These are phyloP conservation scores for Cricetomys ansorgei DNA, from an alignment of 2,113 vertebrate genomes.

Conservation along the genomic window DNA sequence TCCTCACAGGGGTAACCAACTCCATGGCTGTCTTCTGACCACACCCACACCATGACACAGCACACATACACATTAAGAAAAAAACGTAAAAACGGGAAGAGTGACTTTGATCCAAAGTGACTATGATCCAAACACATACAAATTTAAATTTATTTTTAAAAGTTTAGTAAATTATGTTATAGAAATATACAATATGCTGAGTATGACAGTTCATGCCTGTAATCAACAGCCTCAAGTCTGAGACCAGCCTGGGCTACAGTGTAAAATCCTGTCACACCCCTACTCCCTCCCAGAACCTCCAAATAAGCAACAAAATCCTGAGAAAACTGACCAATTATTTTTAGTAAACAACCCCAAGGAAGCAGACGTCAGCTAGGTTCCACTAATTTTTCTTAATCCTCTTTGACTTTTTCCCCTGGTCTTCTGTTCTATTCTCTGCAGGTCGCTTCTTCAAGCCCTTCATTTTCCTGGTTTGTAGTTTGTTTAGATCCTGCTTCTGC, in stretches of 20 bases:
- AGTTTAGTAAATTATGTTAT: conserved; percentile 1
- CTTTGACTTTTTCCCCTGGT: conserved; percentile 84
- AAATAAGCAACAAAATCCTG: conserved; percentile 44
- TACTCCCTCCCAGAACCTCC: not conserved
- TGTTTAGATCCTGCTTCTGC: conserved; percentile 97
- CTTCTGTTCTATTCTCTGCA: conserved; percentile 80
- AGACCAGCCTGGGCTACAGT: not conserved
- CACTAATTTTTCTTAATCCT: conserved; percentile 84
- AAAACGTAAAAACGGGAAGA: not conserved
- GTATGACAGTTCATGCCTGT: not conserved
- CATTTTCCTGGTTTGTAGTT: conserved; percentile 96
- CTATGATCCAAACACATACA: not conserved
- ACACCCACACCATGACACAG: not conserved
- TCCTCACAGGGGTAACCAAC: not conserved
- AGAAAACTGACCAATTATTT: conserved; percentile 48
- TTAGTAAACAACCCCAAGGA: conserved; percentile 18
- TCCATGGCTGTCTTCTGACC: not conserved
- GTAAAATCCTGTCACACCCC: not conserved
- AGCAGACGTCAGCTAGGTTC: not conserved
- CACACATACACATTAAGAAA: not conserved
- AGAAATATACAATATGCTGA: conserved; percentile 36
- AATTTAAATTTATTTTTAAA: not conserved
- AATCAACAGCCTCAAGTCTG: no score
- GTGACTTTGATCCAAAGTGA: not conserved
- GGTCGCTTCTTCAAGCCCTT: conserved; percentile 95